Evolutionary conservation across 2,113 vertebrate species (phyloP).

Genomic region (Python bivittatus): DNA sequence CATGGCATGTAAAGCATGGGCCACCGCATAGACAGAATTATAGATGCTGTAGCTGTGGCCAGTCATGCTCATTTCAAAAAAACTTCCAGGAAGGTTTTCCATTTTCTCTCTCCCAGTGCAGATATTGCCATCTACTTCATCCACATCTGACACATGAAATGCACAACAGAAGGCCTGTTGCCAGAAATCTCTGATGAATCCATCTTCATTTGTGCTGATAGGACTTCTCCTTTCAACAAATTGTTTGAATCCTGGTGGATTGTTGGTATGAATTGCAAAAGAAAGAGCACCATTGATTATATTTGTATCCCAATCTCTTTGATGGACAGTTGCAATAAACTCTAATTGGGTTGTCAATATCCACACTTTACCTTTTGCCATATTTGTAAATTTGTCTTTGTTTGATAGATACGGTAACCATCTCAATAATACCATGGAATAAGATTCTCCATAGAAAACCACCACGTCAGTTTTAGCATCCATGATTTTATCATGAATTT

Average conservation of each 20-base stretch:
- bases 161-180: neutral
- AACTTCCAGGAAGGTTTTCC: neutral
- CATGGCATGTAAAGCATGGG: neutral
- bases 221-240: neutral
- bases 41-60: constrained; percentile 16
- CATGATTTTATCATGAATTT: neutral
- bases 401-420: neutral
- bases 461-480: neutral
- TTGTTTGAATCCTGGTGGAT: neutral
- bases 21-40: constrained; percentile 2
- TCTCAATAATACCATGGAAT: neutral
- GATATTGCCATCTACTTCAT: neutral
- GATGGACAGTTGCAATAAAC: no score
- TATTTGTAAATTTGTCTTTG: neutral
- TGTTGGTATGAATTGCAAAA: neutral
- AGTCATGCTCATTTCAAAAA: constrained; percentile 23
- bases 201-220: neutral
- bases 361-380: neutral
- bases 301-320: neutral
- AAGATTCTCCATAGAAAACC: neutral
- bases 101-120: constrained; percentile 1
- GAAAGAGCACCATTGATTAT: neutral
- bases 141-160: neutral
- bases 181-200: constrained; percentile 6
- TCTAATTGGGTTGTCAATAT: constrained; percentile 13